Percentiles rank a stretch among this genome's conserved stretches.
Conservation (phyloP, 2,888 invertebrate genomes). For the Melieria picta region DNA sequence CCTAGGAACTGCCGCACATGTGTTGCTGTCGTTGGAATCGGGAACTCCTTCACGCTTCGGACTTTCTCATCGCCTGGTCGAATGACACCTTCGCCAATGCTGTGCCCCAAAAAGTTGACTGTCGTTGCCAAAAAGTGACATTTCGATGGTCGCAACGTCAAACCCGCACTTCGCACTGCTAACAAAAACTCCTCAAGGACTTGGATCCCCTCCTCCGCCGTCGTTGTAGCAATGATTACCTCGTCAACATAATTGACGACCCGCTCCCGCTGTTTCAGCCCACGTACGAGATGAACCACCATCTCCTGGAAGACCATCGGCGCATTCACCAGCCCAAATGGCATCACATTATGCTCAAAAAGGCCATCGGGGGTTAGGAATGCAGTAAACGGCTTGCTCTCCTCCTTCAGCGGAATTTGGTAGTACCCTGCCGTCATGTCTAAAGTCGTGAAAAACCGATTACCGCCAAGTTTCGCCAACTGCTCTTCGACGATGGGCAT, state of each 20-base stretch:
- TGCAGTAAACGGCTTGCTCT: neutral
- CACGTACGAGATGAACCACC: constrained; percentile 38
- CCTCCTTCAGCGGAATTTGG: neutral
- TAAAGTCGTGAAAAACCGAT: constrained; percentile 50
- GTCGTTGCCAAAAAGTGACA: constrained; percentile 29
- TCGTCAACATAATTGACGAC: constrained; percentile 34
- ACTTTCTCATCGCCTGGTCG: constrained; percentile 22
- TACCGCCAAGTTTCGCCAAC: constrained; percentile 34
- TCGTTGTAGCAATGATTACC: constrained; percentile 32
- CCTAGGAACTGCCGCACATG: constrained; percentile 20
- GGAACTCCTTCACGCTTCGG: constrained; percentile 8
- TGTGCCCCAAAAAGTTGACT: constrained; percentile 27
- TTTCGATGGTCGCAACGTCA: constrained; percentile 39
- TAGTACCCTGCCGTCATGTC: constrained; percentile 39
- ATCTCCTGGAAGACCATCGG: constrained; percentile 54
- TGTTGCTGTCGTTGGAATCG: neutral
- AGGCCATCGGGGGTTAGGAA: neutral
- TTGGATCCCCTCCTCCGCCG: neutral
- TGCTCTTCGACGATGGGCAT: constrained; percentile 41
- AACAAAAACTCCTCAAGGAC: constrained; percentile 29
- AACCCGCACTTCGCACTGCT: constrained; percentile 34
- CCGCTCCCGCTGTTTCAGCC: constrained; percentile 11
- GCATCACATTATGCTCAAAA: constrained; percentile 15
- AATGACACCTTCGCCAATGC: neutral
- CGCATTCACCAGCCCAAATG: constrained; percentile 52